phyloP scores from a whole-genome alignment of 2,888 invertebrate species.

The Shargacucullia verbasci region DNA sequence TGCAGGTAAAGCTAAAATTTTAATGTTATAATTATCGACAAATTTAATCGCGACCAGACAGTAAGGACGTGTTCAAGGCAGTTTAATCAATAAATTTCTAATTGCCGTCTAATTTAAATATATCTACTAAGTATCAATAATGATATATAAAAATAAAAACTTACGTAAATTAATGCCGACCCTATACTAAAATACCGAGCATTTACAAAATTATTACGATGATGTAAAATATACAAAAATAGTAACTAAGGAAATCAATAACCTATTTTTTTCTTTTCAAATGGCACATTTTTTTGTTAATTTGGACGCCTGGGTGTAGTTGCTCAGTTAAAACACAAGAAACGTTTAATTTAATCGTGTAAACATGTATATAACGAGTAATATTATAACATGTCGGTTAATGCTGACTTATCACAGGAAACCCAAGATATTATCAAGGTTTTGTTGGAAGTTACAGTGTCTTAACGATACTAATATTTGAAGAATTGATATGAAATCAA shows the following conservation, averaged over 20 bases:
- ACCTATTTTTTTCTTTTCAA: conserved; percentile 63
- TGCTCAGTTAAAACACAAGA: conserved; percentile 14
- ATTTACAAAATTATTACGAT: conserved; percentile 26
- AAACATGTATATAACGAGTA: conserved; percentile 18
- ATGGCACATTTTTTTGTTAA: conserved; percentile 70
- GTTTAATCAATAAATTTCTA: neutral
- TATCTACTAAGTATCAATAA: conserved; percentile 1
- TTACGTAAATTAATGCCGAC: conserved; percentile 13
- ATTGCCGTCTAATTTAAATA: conserved; percentile 22
- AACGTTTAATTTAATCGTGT: conserved; percentile 11
- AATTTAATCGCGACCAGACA: conserved; percentile 1
- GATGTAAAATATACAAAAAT: conserved; percentile 22
- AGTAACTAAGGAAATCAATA: conserved; percentile 37
- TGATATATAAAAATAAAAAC: conserved; percentile 19
- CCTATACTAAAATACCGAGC: conserved; percentile 28
- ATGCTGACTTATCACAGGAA: conserved; percentile 40
- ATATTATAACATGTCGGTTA: conserved; percentile 29
- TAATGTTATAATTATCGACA: neutral
- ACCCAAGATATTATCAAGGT: conserved; percentile 31
- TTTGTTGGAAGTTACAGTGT: conserved; percentile 17
- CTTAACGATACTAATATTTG: conserved; percentile 16
- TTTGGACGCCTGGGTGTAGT: conserved; percentile 47
- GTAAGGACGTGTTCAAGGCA: conserved; percentile 8
- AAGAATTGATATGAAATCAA: conserved; percentile 26
- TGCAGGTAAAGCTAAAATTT: neutral